These are phyloP conservation scores for Periplaneta americana DNA, from an alignment of 1,140 invertebrate species.

Conservation along the genomic window DNA sequence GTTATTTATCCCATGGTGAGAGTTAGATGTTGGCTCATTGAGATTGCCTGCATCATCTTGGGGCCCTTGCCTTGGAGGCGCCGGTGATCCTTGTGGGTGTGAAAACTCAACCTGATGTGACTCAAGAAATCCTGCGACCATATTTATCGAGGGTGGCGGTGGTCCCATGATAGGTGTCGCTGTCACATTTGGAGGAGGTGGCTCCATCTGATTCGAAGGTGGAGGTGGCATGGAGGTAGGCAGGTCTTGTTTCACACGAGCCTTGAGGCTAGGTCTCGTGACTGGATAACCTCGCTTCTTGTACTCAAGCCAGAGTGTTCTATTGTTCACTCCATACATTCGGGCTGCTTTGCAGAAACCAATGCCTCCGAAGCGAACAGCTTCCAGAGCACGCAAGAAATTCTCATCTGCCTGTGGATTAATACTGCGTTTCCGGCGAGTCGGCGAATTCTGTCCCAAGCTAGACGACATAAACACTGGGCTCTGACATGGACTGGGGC, in stretches of 20 bases:
- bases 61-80: slow-evolving; percentile 43
- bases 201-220: slow-evolving; percentile 23
- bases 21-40: slow-evolving; percentile 52
- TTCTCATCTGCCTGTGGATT: slow-evolving; percentile 74
- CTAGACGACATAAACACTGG: background rate
- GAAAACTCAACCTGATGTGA: slow-evolving; percentile 35
- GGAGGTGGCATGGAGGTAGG: slow-evolving; percentile 31
- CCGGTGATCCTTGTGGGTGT: slow-evolving; percentile 25
- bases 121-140: slow-evolving; percentile 47
- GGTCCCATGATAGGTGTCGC: slow-evolving; percentile 38
- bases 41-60: slow-evolving; percentile 40
- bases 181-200: slow-evolving; percentile 33
- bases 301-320: slow-evolving; percentile 77
- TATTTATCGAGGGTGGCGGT: slow-evolving; percentile 37
- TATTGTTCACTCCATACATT: slow-evolving; percentile 75
- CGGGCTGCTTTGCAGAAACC: slow-evolving; percentile 78
- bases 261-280: slow-evolving; percentile 65
- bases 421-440: slow-evolving; percentile 50
- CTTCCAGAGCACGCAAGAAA: slow-evolving; percentile 69
- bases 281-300: slow-evolving; percentile 75
- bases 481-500: background rate
- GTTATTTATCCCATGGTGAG: background rate
- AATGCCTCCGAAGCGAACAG: slow-evolving; percentile 72
- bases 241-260: slow-evolving; percentile 56
- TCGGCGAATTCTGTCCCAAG: slow-evolving; percentile 19